These are phyloP conservation scores for Boulengeromyrus knoepffleri DNA, from an alignment of 2,113 vertebrate genomes.

Conservation along the genomic window DNA sequence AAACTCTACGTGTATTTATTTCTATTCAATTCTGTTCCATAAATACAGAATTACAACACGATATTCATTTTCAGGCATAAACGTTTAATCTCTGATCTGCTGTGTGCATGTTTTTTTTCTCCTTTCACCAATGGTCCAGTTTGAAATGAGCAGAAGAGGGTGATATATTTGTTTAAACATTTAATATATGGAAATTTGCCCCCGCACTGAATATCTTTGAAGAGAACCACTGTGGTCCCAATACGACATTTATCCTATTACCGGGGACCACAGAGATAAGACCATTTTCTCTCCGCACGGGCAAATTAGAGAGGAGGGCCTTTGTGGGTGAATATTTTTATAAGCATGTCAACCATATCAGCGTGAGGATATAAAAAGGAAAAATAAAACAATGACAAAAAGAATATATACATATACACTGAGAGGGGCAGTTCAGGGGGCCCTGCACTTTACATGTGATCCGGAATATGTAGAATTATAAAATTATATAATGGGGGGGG, in stretches of 20 bases:
- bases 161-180: slow-evolving; percentile 43
- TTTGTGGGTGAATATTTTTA: slow-evolving; percentile 52
- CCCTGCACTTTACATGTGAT: not conserved
- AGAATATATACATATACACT: slow-evolving; percentile 29
- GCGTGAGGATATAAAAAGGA: slow-evolving; percentile 46
- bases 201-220: slow-evolving; percentile 30
- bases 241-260: slow-evolving; percentile 67
- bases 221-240: slow-evolving; percentile 60
- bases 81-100: not conserved
- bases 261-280: slow-evolving; percentile 54
- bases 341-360: slow-evolving; percentile 54
- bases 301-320: slow-evolving; percentile 56
- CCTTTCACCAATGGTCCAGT: not conserved
- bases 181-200: slow-evolving; percentile 50
- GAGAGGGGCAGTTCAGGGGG: not conserved
- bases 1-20: not conserved
- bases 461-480: not conserved
- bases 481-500: not conserved
- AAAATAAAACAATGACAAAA: slow-evolving; percentile 50
- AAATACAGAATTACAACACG: not conserved
- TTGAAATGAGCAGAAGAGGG: slow-evolving; percentile 38
- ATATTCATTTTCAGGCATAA: not conserved
- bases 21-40: not conserved
- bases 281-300: slow-evolving; percentile 49
- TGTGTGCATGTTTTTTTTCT: not conserved